Evolutionary conservation across 2,888 invertebrate genomes (phyloP), one percentile per base, ranked within the genome.

Genomic region (Drosophila ustulata): DNA sequence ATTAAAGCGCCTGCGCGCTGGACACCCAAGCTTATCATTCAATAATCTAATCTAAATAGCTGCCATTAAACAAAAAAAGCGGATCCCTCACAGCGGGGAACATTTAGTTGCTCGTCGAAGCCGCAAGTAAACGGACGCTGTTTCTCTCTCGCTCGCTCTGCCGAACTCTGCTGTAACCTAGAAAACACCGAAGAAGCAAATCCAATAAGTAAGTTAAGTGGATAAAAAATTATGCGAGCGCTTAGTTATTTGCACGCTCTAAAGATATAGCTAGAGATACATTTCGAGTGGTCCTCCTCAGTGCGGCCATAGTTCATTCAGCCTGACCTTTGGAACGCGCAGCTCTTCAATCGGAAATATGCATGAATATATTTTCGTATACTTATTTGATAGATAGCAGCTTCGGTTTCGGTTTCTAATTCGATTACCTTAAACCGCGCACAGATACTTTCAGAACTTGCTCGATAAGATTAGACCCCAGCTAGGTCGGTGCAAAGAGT

Each of bases 321-420:
- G n/a, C 43, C 5, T 71, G 86, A 85, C 73, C 82, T 83, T 83
- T 83, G 82, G 82, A 88, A 68, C 77, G 47, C 37, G n/a, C 18
- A 18, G 11, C 37, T 37, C 37, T 45, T 6, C 66, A 80, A 82
- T 80, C 52, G 41, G 7, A 46, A 61, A 57, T 39, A 30, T 50
- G 51, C 59, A 72, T 65, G 47, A 53, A 51, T 46, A 66, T 62
- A 66, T 62, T 67, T 18, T 18, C 18, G 18, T 51, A 52, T 52
- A 47, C n/a, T 25, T 23, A 28, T 50, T 58, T 50, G n/a, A 37
- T 43, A 64, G 79, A 81, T 78, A 82, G 64, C 71, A n/a, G 57
- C 34, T 65, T 41, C 13, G 3, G 18, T 11, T 37, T 37, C 37
- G n/a, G 37, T 37, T 37, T 45, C 28, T 11, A 58, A 50, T 34